A percentile compares a stretch with the other conserved stretches of the same genome.
These are phyloP conservation scores for Eristalis tenax DNA, from an alignment of 2,888 invertebrate species.

Conservation along the genomic window DNA sequence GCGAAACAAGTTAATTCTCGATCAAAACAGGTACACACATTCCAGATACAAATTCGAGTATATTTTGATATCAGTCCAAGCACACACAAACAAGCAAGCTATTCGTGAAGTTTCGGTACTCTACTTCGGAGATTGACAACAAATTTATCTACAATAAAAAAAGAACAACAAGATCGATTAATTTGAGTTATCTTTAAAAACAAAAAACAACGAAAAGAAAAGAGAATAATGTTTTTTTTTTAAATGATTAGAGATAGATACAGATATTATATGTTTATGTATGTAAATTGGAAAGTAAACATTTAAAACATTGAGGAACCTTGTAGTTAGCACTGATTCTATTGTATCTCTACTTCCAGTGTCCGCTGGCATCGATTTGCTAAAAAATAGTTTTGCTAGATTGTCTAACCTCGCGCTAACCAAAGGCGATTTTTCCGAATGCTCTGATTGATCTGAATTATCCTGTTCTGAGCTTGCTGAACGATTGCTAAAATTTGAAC, in stretches of 20 bases:
- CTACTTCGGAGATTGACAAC: constrained; percentile 28
- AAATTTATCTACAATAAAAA: constrained; percentile 52
- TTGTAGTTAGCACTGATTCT: constrained; percentile 81
- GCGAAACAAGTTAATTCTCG: neutral
- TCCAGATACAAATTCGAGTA: neutral
- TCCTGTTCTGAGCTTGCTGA: constrained; percentile 85
- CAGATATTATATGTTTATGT: neutral
- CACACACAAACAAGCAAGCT: constrained; percentile 55
- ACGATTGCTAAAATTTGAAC: constrained; percentile 80
- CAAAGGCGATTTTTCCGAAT: constrained; percentile 85
- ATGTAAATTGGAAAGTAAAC: constrained; percentile 48
- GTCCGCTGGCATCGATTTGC: constrained; percentile 82
- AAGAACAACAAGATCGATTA: constrained; percentile 26
- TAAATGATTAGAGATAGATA: constrained; percentile 11
- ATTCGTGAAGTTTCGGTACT: constrained; percentile 6
- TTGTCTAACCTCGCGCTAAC: constrained; percentile 89
- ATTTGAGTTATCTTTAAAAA: neutral
- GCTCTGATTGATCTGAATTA: constrained; percentile 81
- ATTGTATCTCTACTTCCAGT: constrained; percentile 81
- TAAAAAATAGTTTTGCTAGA: constrained; percentile 88
- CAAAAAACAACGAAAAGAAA: no score
- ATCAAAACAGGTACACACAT: neutral
- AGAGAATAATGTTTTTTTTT: neutral
- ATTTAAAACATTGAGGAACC: constrained; percentile 76
- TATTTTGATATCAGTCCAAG: constrained; percentile 24